Conservation (phyloP, 2,888 invertebrate species). For the Rosalia funebris region DNA sequence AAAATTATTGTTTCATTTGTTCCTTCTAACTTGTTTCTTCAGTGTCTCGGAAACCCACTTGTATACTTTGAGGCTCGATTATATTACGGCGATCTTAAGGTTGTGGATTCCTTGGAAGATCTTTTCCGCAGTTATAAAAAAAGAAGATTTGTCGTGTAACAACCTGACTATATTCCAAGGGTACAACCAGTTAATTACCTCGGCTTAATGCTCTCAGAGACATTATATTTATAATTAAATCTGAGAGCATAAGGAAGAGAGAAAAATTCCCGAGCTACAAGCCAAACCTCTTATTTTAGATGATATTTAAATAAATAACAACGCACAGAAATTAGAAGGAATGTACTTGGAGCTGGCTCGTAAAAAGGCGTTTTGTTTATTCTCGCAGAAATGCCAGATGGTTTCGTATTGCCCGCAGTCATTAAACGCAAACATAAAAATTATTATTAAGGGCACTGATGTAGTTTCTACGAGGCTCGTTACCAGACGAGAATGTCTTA, state of each 20-base stretch:
- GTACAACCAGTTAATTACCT: conserved; percentile 42
- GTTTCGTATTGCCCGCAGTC: conserved; percentile 11
- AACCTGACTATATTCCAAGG: too few relatives aligned
- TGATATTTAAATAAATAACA: conserved; percentile 42
- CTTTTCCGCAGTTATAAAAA: too few relatives aligned
- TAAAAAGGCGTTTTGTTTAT: conserved; percentile 31
- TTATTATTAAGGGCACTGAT: conserved; percentile 30
- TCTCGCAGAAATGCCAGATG: not conserved
- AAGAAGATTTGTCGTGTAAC: too few relatives aligned
- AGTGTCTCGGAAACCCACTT: too few relatives aligned
- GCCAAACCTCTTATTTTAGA: conserved; percentile 38
- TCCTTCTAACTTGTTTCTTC: too few relatives aligned
- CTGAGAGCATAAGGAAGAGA: conserved; percentile 47
- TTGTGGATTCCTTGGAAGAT: too few relatives aligned
- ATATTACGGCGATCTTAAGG: too few relatives aligned
- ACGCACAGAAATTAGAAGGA: conserved; percentile 35
- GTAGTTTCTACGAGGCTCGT: conserved; percentile 25
- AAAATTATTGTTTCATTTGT: too few relatives aligned
- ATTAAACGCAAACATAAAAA: conserved; percentile 30
- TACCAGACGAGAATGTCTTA: conserved; percentile 31
- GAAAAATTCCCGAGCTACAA: conserved; percentile 38
- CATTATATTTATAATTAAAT: conserved; percentile 47
- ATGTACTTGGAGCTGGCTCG: conserved; percentile 22
- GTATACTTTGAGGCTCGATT: too few relatives aligned
- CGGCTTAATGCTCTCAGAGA: conserved; percentile 42